Evolutionary conservation across 2,888 invertebrate species (phyloP), one percentile per base, ranked within the genome.

Genomic region (Caenorhabditis zanzibari): DNA sequence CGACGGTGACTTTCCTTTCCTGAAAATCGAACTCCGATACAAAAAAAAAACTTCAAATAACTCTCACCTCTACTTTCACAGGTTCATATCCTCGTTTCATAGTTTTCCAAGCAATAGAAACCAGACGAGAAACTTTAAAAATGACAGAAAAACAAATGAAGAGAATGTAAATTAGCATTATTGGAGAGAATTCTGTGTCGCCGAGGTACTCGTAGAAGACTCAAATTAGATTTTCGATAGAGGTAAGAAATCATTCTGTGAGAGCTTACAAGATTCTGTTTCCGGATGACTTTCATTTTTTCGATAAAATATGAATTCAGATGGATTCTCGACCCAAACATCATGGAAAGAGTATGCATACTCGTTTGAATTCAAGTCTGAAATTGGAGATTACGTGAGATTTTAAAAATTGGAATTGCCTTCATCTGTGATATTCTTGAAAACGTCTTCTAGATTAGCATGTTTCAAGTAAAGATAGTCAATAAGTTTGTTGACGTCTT

Each of bases 271-370:
- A 19, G 22, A 24, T 22, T 44, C 58, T 19, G 41, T 16, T 28
- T 41, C 26, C 14, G 1, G 19, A 5, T 16, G 0, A 12, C 2
- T 61, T 38, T 26, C 38, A 22, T 44, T 44, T 4, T 44, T 68
- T 12, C 19, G 47, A 14, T 54, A 9, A 24, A 66, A 56, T 19
- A 68, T 32, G 16, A 49, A n/a, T 24, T 68, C 38, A 1, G 44
- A 16, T 28, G 68, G 77, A 71, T 56, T 77, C 24, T 77, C 77
- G 16, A 77, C 77, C 77, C 77, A 77, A n/a, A 35, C 24, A 10
- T 49, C 32, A n/a, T 69, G 69, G 35, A 59, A 24, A 0, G 7
- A 26, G n/a, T 47, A 59, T 16, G 14, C 35, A 49, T 16, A 32
- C 44, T 44, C 54, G 7, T 52, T 16, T 0, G 49, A n/a, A 19